Base-by-base conservation (phyloP, 2,113 vertebrate genomes). In the Echinops telfairi region DNA sequence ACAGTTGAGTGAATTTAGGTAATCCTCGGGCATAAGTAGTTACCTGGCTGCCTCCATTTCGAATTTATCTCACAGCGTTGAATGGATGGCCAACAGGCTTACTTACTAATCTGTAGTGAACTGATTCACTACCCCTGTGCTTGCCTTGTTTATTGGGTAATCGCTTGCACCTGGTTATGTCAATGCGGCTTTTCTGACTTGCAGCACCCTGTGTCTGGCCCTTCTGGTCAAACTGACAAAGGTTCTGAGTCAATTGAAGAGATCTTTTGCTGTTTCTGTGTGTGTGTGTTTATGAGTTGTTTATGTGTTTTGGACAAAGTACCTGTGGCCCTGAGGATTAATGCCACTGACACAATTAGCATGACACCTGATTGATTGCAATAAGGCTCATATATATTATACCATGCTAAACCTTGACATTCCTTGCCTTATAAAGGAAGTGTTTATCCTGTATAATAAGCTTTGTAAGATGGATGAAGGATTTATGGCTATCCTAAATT, bases 401-500 rank as follows among this genome's bases (percentile, higher is more conserved):
- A 53, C 14, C 60, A 85, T 1, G 20, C 38, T 66, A 73, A 91
- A 15, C 53, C 66, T 22, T 68, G 27, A 10, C 83, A 31, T 85
- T 95, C 82, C 53, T 75, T 86, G 7, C 77, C 79, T 90, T 89
- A 82, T 5, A 31, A 31, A 58, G 19, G 31, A 85, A 88, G 25
- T 87, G 47, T 84, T 93, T 8, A 25, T 83, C 88, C n/a, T 77
- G 25, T 81, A 71, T 93, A 40, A 58, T 83, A 68, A 89, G n/a
- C 76, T 53, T 53, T 79, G 20, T 92, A 70, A 86, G 89, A 71
- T 89, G 2, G 15, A 71, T 83, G 38, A 38, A 22, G 22, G 38
- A 40, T 84, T 92, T 89, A 80, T 80, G 23, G 64, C 58, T 87
- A 87, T 89, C 76, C n/a, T 77, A 68, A 84, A 81, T 91, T 91